Evolutionary conservation across 2,888 invertebrate genomes (phyloP), one percentile per base, ranked within the genome.

Genomic region (Pemphredon lugubris): DNA sequence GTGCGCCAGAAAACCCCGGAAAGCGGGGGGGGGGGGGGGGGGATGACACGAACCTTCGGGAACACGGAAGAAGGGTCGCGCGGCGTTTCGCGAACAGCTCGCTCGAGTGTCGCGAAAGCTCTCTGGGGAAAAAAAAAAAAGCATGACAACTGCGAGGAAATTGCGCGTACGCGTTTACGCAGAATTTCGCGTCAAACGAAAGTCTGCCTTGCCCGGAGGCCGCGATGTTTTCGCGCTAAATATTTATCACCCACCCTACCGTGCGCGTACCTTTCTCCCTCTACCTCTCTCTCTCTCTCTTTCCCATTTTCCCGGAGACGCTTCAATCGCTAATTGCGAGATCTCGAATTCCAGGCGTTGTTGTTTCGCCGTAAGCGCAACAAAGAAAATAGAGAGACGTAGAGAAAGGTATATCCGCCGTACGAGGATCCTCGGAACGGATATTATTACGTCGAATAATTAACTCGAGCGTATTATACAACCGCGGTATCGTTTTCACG

Each of bases 121-220:
- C 51, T 51, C 45, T 3, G 55, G 44, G 67, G n/a, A n/a, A n/a
- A n/a, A n/a, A n/a, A n/a, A n/a, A n/a, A n/a, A 60, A 42, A 60
- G 58, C 61, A 73, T 23, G 69, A 73, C n/a, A 73, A 67, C 37
- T 30, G 69, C 50, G 61, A 64, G 51, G 14, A 20, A 72, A 58
- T 47, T 34, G 59, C 55, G 4, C 26, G 40, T 11, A 16, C 54
- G 42, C 45, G 47, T 20, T n/a, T 42, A 7, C 21, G n/a, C n/a
- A n/a, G n/a, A n/a, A n/a, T n/a, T n/a, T n/a, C n/a, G n/a, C n/a
- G n/a, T n/a, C n/a, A n/a, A n/a, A n/a, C n/a, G n/a, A n/a, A n/a
- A n/a, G n/a, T 45, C 13, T 13, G 14, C 11, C 23, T 6, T 21
- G 14, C 16, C 13, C 23, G 7, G n/a, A n/a, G n/a, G n/a, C n/a